Conservation (phyloP, 2,888 invertebrate species). For the Cantharis lateralis region DNA sequence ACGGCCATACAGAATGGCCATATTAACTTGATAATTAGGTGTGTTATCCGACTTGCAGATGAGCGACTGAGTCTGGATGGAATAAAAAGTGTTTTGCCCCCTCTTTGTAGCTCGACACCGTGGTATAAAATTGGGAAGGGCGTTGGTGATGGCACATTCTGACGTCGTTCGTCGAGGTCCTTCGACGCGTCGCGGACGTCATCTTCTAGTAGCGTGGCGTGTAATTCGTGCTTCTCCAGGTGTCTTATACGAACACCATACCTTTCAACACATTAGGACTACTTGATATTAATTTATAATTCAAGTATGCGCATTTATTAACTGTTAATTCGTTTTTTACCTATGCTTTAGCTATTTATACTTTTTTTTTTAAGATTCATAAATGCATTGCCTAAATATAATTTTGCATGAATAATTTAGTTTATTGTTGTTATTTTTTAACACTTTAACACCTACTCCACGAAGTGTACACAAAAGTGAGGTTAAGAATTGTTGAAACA, state of each 20-base stretch:
- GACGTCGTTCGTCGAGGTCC: constrained; percentile 51
- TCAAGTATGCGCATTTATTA: constrained; percentile 31
- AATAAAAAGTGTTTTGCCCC: constrained; percentile 74
- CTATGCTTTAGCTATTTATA: constrained; percentile 10
- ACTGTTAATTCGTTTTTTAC: constrained; percentile 10
- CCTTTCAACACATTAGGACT: constrained; percentile 10
- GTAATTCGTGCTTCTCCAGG: constrained; percentile 42
- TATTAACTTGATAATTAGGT: constrained; percentile 91
- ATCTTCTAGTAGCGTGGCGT: constrained; percentile 35
- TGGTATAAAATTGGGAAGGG: constrained; percentile 58
- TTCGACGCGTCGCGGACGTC: constrained; percentile 41
- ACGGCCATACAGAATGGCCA: constrained; percentile 74
- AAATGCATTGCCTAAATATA: neutral
- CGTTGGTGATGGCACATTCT: constrained; percentile 57
- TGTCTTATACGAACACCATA: constrained; percentile 18
- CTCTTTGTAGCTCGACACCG: constrained; percentile 56
- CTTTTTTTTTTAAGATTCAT: neutral
- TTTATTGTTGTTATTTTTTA: neutral
- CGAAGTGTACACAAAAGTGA: constrained; percentile 2
- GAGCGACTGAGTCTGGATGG: constrained; percentile 72
- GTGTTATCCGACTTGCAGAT: constrained; percentile 90
- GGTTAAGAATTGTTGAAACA: constrained; percentile 21
- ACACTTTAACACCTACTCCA: neutral
- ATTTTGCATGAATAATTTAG: neutral
- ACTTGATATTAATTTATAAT: constrained; percentile 3